Evolutionary conservation across 2,113 vertebrate species (phyloP).

Genomic region (Motacilla alba): DNA sequence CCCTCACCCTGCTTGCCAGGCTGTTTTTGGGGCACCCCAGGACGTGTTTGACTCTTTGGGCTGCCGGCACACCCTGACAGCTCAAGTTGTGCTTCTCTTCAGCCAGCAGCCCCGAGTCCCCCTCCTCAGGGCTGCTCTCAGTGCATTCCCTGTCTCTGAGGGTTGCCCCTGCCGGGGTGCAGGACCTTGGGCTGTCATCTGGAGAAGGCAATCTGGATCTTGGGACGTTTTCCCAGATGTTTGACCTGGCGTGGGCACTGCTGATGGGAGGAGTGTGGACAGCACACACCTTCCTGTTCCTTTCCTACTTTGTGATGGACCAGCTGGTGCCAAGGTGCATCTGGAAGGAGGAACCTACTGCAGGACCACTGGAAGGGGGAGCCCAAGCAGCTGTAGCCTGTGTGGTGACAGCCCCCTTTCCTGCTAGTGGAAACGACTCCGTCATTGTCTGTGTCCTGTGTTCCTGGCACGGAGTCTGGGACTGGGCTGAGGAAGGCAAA

Average conservation of each 20-base stretch:
- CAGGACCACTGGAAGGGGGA: not conserved
- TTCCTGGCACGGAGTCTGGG: not conserved
- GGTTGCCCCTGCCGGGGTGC: not conserved
- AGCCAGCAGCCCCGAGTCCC: fast-evolving
- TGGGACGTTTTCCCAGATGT: not conserved
- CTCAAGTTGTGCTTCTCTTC: not conserved
- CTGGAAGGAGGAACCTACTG: not conserved
- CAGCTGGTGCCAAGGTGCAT: fast-evolving
- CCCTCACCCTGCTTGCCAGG: not conserved
- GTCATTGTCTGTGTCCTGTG: not conserved
- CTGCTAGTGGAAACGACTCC: not conserved
- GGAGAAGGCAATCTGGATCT: not conserved
- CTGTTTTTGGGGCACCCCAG: not conserved
- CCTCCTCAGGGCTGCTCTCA: not conserved
- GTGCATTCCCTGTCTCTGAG: not conserved
- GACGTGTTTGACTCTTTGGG: not conserved
- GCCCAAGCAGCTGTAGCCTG: not conserved
- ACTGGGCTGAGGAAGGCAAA: slow-evolving; percentile 39
- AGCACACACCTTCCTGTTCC: not conserved
- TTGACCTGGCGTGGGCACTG: not conserved
- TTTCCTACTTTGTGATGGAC: not conserved
- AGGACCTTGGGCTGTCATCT: not conserved
- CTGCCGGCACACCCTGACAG: not conserved
- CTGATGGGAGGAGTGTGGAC: not conserved
- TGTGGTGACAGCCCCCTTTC: not conserved